Percentiles rank a stretch among this genome's conserved stretches.
Conservation (phyloP, 2,888 invertebrate species). For the Plagodis dolabraria region DNA sequence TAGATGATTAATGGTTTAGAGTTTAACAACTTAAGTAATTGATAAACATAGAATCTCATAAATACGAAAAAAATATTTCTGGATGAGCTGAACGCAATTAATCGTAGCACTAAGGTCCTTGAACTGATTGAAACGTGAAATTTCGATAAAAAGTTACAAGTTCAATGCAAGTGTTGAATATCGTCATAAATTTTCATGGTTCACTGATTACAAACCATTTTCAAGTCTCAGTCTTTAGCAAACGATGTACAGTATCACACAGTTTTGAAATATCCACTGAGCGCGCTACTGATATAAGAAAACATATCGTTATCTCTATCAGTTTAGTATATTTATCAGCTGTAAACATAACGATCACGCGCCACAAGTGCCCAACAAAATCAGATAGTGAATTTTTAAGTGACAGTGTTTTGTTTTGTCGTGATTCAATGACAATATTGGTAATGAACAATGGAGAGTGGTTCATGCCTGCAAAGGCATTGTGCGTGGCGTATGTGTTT, state of each 20-base stretch:
- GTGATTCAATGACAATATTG: slow-evolving; percentile 9
- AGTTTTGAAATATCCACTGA: slow-evolving; percentile 21
- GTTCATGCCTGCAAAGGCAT: slow-evolving; percentile 44
- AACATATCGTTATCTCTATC: slow-evolving; percentile 38
- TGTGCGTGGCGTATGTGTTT: slow-evolving; percentile 58
- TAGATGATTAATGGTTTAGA: too few relatives aligned
- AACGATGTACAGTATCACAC: slow-evolving; percentile 51
- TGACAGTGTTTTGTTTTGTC: slow-evolving; percentile 34
- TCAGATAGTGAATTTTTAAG: slow-evolving; percentile 38
- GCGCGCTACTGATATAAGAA: slow-evolving; percentile 38
- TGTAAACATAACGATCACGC: slow-evolving; percentile 21
- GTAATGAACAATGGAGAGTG: slow-evolving; percentile 48
- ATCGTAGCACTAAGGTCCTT: not conserved
- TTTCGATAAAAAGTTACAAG: slow-evolving; percentile 42
- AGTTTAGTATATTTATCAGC: slow-evolving; percentile 7
- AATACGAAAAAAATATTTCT: too few relatives aligned
- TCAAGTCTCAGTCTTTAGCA: slow-evolving; percentile 52
- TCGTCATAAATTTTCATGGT: slow-evolving; percentile 56
- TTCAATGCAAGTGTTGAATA: slow-evolving; percentile 40
- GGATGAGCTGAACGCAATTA: too few relatives aligned
- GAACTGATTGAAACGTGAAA: slow-evolving; percentile 16
- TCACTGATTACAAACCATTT: slow-evolving; percentile 49
- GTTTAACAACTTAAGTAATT: too few relatives aligned
- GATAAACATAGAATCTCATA: too few relatives aligned
- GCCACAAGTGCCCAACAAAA: slow-evolving; percentile 30